Evolutionary conservation across 30 jellyfish, hydroid and myxozoan species (phyloP), one percentile per base, ranked within the genome.

Genomic region (Pseudorhiza aurosa): DNA sequence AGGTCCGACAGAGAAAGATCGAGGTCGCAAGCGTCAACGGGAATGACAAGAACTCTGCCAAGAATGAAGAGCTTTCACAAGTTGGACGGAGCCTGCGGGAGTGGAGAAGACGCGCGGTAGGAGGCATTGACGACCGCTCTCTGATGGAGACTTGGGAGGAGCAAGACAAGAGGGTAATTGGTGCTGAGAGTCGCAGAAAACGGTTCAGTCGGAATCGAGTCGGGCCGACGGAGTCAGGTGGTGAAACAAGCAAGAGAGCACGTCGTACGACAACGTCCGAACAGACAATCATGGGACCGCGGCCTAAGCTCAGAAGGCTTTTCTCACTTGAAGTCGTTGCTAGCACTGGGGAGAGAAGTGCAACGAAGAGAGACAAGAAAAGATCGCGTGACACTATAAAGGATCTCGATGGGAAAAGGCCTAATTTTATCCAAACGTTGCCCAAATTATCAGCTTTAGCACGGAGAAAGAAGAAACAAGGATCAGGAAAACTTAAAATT

Each of bases 21-120:
- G 60, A 72, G 39, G 28, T 8, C 40, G 21, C 15, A 12, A 29
- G 31, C 37, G n/a, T 1, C 6, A 33, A n/a, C 19, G 40, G 44
- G n/a, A 37, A 37, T 25, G 60, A 40, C 7, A 65, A 76, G 6
- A 37, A 64, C 2, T 22, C 30, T 8, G 60, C 29, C 2, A 57
- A 42, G 49, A 42, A 18, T 1, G 71, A 47, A 70, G n/a, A 76
- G 2, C 31, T 76, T 42, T 57, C 88, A 0, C 17, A 76, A 9
- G 74, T 76, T 27, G 88, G 88, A 9, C 26, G 10, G 25, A 65
- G 80, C 42, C 68, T 76, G 63, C 69, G 71, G 11, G 57, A 43
- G 17, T 76, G 88, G 88, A 76, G 31, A 46, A 59, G 80, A 63
- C 64, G 68, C 21, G 88, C 88, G 21, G 35, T 3, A 0, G 44